Conservation (phyloP, 2,888 invertebrate genomes). For the Watsonalla binaria region DNA sequence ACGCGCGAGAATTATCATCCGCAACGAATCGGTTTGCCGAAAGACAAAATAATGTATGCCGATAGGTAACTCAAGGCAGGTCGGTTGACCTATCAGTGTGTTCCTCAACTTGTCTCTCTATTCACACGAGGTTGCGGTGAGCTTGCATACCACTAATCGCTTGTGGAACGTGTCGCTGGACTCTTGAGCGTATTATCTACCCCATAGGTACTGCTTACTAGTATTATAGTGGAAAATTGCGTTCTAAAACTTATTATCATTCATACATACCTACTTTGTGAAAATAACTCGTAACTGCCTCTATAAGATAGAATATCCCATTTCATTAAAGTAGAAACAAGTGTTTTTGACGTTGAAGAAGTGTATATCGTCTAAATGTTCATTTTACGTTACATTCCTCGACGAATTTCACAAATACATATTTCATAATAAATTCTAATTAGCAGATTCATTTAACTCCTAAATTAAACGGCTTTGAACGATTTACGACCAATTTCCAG, state of each 20-base stretch:
- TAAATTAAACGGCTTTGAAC: neutral
- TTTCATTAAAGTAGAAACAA: no score
- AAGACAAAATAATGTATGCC: no score
- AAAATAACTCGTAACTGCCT: no score
- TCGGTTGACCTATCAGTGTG: neutral
- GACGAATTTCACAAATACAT: neutral
- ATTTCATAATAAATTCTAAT: neutral
- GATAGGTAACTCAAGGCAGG: neutral
- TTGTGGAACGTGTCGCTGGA: constrained; percentile 23
- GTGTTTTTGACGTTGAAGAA: no score
- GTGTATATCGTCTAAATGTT: no score
- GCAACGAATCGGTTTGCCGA: no score
- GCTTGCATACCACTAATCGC: constrained; percentile 26
- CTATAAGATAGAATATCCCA: no score
- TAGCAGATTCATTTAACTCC: neutral
- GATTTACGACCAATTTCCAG: neutral
- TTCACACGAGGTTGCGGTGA: constrained; percentile 14
- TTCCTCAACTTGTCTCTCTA: constrained; percentile 1
- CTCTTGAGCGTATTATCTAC: constrained; percentile 9
- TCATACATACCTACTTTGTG: no score
- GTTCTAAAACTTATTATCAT: no score
- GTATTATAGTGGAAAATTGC: neutral
- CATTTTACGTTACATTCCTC: neutral
- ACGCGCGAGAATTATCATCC: no score
- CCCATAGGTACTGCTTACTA: neutral